Evolutionary conservation across 2,113 vertebrate species (phyloP), one percentile per base, ranked within the genome.

Genomic region (Ursus arctos): DNA sequence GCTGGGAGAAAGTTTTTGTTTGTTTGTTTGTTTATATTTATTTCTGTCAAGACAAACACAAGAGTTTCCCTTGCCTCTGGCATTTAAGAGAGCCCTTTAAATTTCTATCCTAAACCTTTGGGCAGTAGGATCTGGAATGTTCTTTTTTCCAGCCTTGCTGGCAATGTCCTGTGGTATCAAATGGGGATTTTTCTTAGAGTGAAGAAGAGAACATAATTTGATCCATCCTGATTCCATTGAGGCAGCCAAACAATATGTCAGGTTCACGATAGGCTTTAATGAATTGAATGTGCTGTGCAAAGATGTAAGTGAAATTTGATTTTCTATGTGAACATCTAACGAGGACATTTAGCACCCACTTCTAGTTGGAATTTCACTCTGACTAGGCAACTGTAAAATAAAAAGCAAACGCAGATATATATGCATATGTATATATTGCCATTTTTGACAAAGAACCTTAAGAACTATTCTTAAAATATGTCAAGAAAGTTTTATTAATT

Each of bases 401-500:
- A 88, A 65, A 91, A 57, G 43, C 49, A 43, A 67, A 71, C 18
- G 7, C 1, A 51, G 14, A 28, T 26, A 57, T 40, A n/a, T 40
- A 15, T 49, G 18, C 18, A 19, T 26, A 6, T 15, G 8, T 6
- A 40, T 43, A 67, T 69, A 3, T 31, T 43, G 9, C 3, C 19
- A 28, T 82, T 81, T 91, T 65, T 79, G 53, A 91, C 15, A 63
- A 93, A 88, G 15, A 77, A 53, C 1, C 18, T 71, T 36, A 96
- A 67, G 55, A 97, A 95, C 22, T 87, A 0, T 47, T 24, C 4
- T 82, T 79, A 90, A 88, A n/a, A 11, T 9, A 72, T 55, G 67
- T 36, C 7, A 94, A 90, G 53, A 95, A 77, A 97, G 79, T 76
- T 84, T 77, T 82, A 65, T 83, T 86, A 83, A 91, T 19, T 76